phyloP scores from a whole-genome alignment of 2,797 vertebrate genomes.

The Ptychobarbus kaznakovi region DNA sequence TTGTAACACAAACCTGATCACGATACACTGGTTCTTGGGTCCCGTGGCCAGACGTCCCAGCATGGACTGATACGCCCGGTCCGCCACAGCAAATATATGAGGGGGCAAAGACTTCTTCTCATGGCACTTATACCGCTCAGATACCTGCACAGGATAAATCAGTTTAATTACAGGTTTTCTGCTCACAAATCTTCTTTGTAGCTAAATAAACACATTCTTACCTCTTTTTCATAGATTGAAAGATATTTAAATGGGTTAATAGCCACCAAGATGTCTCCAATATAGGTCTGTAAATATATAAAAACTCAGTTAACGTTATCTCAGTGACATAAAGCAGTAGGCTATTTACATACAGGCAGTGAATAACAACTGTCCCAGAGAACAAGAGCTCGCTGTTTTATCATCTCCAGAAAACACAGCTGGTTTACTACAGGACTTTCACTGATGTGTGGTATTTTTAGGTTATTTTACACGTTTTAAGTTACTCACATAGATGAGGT shows the following conservation, averaged over 20 bases:
- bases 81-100: conserved; percentile 79
- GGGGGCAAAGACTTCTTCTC: conserved; percentile 69
- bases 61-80: conserved; percentile 76
- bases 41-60: conserved; percentile 62
- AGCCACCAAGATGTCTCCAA: conserved; percentile 78
- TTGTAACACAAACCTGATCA: conserved; percentile 73
- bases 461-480: neutral
- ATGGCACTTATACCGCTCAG: conserved; percentile 69
- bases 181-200: neutral
- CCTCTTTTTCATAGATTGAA: conserved; percentile 73
- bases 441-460: neutral
- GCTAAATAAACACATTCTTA: conserved; percentile 54
- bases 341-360: neutral
- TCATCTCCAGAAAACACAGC: neutral
- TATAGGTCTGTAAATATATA: conserved; percentile 70
- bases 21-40: conserved; percentile 76
- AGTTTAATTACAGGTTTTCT: neutral
- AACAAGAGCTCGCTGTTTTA: neutral
- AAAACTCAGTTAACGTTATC: neutral
- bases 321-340: neutral
- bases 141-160: conserved; percentile 63
- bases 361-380: neutral
- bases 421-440: neutral
- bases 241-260: conserved; percentile 79
- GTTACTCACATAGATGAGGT: conserved; percentile 74